These are phyloP conservation scores for Poecilia gillii DNA, from an alignment of 2,797 vertebrate species.

Conservation along the genomic window DNA sequence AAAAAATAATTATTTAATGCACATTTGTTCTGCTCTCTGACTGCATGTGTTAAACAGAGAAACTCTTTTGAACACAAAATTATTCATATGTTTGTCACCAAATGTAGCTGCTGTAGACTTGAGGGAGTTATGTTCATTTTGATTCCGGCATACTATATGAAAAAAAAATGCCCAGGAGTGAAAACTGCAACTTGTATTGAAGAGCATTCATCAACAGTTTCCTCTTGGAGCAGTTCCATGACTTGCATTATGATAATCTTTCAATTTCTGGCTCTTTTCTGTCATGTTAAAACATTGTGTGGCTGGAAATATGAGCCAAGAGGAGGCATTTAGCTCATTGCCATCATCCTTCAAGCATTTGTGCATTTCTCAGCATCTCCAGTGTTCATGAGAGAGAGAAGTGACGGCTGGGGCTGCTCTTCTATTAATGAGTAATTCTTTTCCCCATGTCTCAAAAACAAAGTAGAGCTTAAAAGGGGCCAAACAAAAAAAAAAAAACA, in stretches of 20 bases:
- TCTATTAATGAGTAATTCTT: slow-evolving; percentile 64
- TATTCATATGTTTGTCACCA: background rate
- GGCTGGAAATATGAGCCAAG: slow-evolving; percentile 53
- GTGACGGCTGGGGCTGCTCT: slow-evolving; percentile 57
- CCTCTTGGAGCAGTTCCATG: slow-evolving; percentile 34
- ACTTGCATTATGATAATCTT: slow-evolving; percentile 53
- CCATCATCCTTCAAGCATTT: slow-evolving; percentile 70
- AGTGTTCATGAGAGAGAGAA: slow-evolving; percentile 61
- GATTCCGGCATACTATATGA: background rate
- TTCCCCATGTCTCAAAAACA: slow-evolving; percentile 59
- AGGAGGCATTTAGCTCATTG: slow-evolving; percentile 59
- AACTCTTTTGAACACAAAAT: background rate
- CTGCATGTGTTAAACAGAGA: background rate
- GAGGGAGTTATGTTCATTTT: background rate
- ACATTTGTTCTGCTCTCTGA: background rate
- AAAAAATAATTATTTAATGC: background rate
- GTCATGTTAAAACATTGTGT: slow-evolving; percentile 62
- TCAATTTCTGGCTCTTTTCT: slow-evolving; percentile 63
- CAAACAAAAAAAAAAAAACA: too few relatives aligned
- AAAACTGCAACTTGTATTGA: slow-evolving; percentile 25
- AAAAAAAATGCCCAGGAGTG: background rate
- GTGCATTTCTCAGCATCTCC: slow-evolving; percentile 58
- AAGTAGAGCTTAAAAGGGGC: slow-evolving; percentile 48
- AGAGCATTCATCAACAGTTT: slow-evolving; percentile 50
- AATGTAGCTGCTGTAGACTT: background rate